Evolutionary conservation across 2,113 vertebrate genomes (phyloP), one percentile per base, ranked within the genome.

Genomic region (Synodontis membranacea): DNA sequence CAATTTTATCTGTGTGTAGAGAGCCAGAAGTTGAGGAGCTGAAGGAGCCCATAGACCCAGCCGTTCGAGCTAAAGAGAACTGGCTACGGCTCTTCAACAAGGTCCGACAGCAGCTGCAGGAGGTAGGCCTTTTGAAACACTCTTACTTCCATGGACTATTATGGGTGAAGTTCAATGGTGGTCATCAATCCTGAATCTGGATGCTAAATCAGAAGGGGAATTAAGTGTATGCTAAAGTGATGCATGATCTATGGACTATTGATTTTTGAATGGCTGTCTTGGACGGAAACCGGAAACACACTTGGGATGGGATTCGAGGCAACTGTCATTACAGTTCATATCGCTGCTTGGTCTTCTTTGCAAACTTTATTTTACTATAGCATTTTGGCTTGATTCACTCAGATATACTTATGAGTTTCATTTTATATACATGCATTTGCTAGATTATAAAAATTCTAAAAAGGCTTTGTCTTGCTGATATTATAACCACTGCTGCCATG

Each of bases 1-100:
- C 9, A 21, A 3, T 70, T 80, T 52, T 42, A 2, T 84, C 64
- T 83, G 3, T 87, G 3, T 39, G 88, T 89, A 94, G 93, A 94
- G 96, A 92, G 92, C 95, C 96, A 87, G 93, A 93, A 34, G 89
- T 89, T 3, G 95, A 93, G 48, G 96, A 97, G 86, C 94, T 94
- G 31, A 96, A 95, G 88, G 96, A 97, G 78, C 95, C 96, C 52
- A 96, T 97, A 88, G 95, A 95, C 74, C 95, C 95, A 48, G 93
- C 94, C 25, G 94, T 96, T 56, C 94, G 97, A 88, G 98, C 98
- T 78, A 99, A 98, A 91, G 95, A 97, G 90, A 99, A 98, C 94
- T 99, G 98, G 98, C 91, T 97, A 14, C 93, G 97, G 81, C 94
- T 96, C 86, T 99, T 98, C 94, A 97, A 98, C 93, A 99, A 98